phyloP scores from a whole-genome alignment of 1,140 invertebrate species.

The Zophobas morio region DNA sequence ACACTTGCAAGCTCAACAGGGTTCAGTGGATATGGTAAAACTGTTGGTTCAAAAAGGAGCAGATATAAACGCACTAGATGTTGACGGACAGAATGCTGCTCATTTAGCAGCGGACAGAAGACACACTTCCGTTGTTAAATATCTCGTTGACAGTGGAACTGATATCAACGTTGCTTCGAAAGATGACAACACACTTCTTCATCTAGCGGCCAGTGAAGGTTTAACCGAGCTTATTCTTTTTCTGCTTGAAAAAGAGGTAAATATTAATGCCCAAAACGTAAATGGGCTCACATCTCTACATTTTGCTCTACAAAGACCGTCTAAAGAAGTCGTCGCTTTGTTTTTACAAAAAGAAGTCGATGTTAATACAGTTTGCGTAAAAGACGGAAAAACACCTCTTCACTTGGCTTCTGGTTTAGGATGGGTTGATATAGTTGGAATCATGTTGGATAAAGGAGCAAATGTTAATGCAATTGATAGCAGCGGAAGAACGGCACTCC shows the following conservation, averaged over 20 bases:
- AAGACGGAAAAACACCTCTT: background rate
- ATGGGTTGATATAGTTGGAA: background rate
- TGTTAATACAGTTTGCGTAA: background rate
- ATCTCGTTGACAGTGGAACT: background rate
- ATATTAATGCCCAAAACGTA: background rate
- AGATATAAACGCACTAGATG: background rate
- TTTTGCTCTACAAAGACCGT: background rate
- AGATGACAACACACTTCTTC: background rate
- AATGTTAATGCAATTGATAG: slow-evolving; percentile 77
- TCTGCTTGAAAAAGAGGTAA: background rate
- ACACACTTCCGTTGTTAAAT: background rate
- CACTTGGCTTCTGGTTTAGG: background rate
- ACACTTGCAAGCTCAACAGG: background rate
- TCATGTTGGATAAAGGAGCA: slow-evolving; percentile 77
- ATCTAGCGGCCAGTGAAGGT: background rate
- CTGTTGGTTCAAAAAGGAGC: background rate
- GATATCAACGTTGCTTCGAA: background rate
- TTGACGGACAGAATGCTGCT: background rate
- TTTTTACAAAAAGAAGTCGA: background rate
- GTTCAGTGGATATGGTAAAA: background rate
- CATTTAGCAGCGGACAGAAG: background rate
- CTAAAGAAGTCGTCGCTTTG: background rate
- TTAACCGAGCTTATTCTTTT: background rate
- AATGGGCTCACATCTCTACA: background rate
- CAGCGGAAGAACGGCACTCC: background rate